Conservation (phyloP, 2,797 vertebrate genomes). For the Pangasius mekongensis region DNA sequence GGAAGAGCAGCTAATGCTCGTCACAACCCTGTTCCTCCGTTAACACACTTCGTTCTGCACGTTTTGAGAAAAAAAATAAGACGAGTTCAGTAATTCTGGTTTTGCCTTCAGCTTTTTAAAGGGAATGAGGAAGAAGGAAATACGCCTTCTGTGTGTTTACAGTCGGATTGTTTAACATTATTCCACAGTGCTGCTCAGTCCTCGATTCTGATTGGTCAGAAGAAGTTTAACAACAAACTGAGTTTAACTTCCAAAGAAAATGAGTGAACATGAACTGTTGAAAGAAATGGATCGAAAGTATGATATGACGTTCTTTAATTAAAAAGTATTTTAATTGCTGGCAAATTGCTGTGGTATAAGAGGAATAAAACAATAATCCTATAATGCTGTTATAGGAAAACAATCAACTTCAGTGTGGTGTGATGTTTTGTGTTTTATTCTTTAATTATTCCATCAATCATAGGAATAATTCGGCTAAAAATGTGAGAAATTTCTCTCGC, state of each 20-base stretch:
- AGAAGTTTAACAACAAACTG: neutral
- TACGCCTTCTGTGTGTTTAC: neutral
- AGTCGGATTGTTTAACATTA: neutral
- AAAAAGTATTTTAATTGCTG: no score
- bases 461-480: neutral
- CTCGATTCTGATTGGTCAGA: neutral
- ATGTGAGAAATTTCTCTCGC: no score
- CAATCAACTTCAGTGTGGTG: neutral
- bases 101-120: neutral
- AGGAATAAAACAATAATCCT: no score
- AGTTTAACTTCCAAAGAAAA: neutral
- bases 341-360: no score
- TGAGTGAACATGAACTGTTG: neutral
- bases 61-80: no score
- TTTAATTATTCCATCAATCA: neutral
- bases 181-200: neutral
- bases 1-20: no score
- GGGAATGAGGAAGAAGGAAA: neutral
- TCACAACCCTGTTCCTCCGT: no score
- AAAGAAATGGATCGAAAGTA: no score
- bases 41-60: no score
- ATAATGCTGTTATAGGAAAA: no score
- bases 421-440: neutral
- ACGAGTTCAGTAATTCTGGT: no score
- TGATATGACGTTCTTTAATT: no score